These are phyloP conservation scores for Orthonyx spaldingii DNA, from an alignment of 2,113 vertebrate genomes.

Conservation along the genomic window DNA sequence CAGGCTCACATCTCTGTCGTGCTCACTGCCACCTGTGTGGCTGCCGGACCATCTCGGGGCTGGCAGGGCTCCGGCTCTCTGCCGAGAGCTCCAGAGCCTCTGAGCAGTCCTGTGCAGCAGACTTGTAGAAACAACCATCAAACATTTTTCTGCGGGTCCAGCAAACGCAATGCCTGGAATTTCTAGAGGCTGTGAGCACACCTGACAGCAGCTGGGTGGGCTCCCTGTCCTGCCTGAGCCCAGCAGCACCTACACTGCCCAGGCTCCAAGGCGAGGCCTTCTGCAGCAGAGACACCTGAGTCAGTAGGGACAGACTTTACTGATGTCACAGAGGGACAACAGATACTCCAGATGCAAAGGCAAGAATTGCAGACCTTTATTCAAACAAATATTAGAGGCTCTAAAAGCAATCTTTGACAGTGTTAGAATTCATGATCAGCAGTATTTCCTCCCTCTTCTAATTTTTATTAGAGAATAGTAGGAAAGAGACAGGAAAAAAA, in stretches of 20 bases:
- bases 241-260: neutral
- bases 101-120: neutral
- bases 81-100: too few relatives aligned
- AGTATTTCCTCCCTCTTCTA: conserved; percentile 43
- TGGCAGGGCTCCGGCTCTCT: too few relatives aligned
- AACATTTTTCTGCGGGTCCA: neutral
- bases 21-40: fast-evolving
- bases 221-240: neutral
- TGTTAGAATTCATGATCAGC: conserved; percentile 28
- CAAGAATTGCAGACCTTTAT: conserved; percentile 18
- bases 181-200: neutral
- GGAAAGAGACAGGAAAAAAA: neutral
- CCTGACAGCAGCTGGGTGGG: neutral
- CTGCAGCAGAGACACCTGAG: neutral
- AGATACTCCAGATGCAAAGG: neutral
- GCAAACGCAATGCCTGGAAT: neutral
- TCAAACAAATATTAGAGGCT: neutral
- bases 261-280: neutral
- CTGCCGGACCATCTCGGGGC: too few relatives aligned
- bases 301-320: neutral
- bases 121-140: neutral
- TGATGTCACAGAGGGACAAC: neutral
- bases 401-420: conserved; percentile 8
- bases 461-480: conserved; percentile 49
- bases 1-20: neutral